Conservation (phyloP, 2,888 invertebrate genomes). For the Temnothorax unifasciatus region DNA sequence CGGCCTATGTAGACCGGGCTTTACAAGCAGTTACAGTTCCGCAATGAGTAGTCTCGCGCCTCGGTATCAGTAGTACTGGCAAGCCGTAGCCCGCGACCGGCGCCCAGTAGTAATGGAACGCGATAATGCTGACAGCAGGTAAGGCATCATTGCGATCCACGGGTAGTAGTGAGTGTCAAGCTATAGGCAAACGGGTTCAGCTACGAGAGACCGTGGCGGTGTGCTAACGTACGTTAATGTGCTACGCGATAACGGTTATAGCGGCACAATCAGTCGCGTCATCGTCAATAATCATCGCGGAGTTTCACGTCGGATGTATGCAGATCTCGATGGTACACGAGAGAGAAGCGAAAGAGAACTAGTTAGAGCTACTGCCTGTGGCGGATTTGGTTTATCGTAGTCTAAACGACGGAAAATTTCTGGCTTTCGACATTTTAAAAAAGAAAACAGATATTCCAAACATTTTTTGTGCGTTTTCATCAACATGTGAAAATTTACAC, state of each 20-base stretch:
- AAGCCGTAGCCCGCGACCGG: constrained; percentile 25
- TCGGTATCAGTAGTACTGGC: constrained; percentile 43
- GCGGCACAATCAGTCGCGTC: constrained; percentile 45
- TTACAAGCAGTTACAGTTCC: constrained; percentile 41
- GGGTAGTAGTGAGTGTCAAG: constrained; percentile 43
- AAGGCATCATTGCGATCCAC: constrained; percentile 43
- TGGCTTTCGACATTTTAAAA: not conserved
- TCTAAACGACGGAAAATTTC: not conserved
- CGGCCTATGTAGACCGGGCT: too few species aligned
- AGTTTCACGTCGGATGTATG: constrained; percentile 45
- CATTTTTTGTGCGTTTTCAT: not conserved
- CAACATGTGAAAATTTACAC: not conserved
- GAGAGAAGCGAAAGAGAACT: constrained; percentile 8
- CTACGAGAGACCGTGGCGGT: not conserved
- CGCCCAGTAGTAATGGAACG: constrained; percentile 37
- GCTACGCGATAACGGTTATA: constrained; percentile 43
- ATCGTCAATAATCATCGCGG: constrained; percentile 47
- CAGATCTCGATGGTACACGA: constrained; percentile 2
- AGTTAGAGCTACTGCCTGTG: not conserved
- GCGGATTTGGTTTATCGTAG: constrained; percentile 11
- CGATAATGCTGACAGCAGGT: constrained; percentile 55
- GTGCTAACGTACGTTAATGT: constrained; percentile 51
- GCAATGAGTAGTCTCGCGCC: constrained; percentile 19
- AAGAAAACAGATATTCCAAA: not conserved
- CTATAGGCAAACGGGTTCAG: constrained; percentile 12